Percentiles rank a stretch among this genome's conserved stretches.
phyloP scores from a whole-genome alignment of 2,797 vertebrate species.

The Knipowitschia caucasica region DNA sequence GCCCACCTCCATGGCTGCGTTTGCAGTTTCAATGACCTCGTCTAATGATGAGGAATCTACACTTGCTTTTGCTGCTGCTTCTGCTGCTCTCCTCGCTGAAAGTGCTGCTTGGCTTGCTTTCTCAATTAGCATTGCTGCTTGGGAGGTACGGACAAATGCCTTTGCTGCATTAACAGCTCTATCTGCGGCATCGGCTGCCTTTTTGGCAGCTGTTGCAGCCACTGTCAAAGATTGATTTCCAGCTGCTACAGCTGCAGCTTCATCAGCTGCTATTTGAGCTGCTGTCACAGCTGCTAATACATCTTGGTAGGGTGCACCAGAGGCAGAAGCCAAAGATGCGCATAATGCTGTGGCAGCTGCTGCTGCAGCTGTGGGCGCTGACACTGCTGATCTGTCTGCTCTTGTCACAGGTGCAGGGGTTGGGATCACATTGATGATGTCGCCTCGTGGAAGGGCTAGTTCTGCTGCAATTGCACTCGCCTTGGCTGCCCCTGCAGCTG shows the following conservation, averaged over 20 bases:
- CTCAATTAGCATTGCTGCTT: neutral
- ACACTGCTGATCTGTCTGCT: neutral
- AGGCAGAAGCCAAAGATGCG: neutral
- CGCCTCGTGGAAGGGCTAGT: constrained; percentile 6
- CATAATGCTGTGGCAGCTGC: too few relatives aligned
- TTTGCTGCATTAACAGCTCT: neutral
- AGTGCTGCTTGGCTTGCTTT: constrained; percentile 7
- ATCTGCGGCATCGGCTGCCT: constrained; percentile 12
- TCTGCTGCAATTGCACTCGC: neutral
- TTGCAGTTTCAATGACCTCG: neutral
- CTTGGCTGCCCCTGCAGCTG: constrained; percentile 5
- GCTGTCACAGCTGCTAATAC: neutral
- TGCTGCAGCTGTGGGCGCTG: constrained; percentile 8
- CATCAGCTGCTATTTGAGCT: constrained; percentile 7
- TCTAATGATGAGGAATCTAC: neutral
- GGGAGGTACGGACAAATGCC: neutral
- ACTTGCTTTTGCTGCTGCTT: constrained; percentile 12
- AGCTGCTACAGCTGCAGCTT: neutral
- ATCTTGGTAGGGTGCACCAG: neutral
- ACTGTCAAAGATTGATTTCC: neutral
- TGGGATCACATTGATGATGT: neutral
- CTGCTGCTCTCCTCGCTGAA: neutral
- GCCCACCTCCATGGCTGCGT: neutral
- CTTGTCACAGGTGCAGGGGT: neutral
- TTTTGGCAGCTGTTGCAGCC: neutral